Conservation (phyloP, 2,113 vertebrate species). For the Amia ocellicauda region DNA sequence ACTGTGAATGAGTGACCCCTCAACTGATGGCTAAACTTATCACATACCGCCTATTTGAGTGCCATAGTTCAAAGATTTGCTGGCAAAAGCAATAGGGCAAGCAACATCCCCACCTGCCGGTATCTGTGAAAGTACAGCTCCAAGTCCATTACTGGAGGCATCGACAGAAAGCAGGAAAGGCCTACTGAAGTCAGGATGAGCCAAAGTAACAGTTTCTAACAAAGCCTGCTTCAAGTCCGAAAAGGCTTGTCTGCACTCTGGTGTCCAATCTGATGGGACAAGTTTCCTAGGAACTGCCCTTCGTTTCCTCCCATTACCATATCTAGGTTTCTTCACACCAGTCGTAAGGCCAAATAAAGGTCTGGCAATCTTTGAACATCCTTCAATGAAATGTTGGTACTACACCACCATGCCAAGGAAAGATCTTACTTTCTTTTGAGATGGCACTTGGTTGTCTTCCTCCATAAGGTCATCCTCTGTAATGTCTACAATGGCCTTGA, state of each 20-base stretch:
- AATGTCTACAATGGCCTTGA: slow-evolving; percentile 1
- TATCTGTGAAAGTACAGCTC: not conserved
- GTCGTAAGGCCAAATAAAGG: not conserved
- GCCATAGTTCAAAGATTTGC: slow-evolving; percentile 10
- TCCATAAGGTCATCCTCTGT: slow-evolving; percentile 13
- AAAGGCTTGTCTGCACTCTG: slow-evolving; percentile 16
- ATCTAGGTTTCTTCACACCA: too few species aligned
- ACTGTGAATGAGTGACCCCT: not conserved
- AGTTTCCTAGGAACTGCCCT: slow-evolving; percentile 24
- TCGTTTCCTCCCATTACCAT: not conserved
- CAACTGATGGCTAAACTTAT: slow-evolving; percentile 23
- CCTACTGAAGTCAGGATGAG: slow-evolving; percentile 7
- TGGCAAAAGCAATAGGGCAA: slow-evolving; percentile 1
- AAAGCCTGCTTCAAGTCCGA: slow-evolving; percentile 9
- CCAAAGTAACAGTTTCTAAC: not conserved
- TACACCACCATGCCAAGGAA: slow-evolving; percentile 24
- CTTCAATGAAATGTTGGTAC: slow-evolving; percentile 13
- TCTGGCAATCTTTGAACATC: slow-evolving; percentile 12
- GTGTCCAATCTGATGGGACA: slow-evolving; percentile 33
- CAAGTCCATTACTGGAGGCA: not conserved
- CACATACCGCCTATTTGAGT: slow-evolving; percentile 19
- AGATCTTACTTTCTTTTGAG: slow-evolving; percentile 8
- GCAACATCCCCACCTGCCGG: not conserved
- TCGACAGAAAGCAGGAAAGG: slow-evolving; percentile 5
- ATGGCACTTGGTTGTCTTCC: not conserved